Percentiles rank a stretch among this genome's conserved stretches.
Evolutionary conservation across 1,140 invertebrate species (phyloP).

Genomic region (Drosophila lacteicornis): DNA sequence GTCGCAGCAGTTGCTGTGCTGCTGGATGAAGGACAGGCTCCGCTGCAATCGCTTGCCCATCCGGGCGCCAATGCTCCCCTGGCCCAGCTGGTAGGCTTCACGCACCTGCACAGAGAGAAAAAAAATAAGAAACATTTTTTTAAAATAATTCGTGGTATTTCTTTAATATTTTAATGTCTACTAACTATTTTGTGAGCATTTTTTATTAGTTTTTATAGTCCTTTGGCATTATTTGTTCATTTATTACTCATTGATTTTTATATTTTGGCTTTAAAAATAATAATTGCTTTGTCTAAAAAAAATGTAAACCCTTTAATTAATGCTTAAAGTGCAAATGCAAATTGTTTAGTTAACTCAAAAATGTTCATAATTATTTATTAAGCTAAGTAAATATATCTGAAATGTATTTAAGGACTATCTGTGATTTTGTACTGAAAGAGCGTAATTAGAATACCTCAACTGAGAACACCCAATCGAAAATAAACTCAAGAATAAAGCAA

Average conservation of each 20-base stretch:
- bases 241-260: too few relatives aligned
- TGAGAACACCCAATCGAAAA: too few relatives aligned
- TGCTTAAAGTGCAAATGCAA: too few relatives aligned
- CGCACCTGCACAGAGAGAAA: constrained; percentile 19
- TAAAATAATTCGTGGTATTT: background rate
- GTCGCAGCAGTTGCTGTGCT: constrained; percentile 79
- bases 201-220: background rate
- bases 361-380: too few relatives aligned
- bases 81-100: constrained; percentile 63
- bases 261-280: too few relatives aligned
- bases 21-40: constrained; percentile 82
- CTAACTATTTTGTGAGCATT: background rate
- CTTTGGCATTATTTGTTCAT: too few relatives aligned
- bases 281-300: too few relatives aligned
- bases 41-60: constrained; percentile 80
- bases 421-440: too few relatives aligned
- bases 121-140: background rate
- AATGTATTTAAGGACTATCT: background rate
- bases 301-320: too few relatives aligned
- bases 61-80: constrained; percentile 71
- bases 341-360: too few relatives aligned
- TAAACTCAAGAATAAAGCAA: too few relatives aligned
- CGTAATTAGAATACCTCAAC: too few relatives aligned
- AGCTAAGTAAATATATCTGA: background rate
- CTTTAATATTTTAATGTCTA: background rate